These are phyloP conservation scores for Cisticola juncidis DNA, from an alignment of 2,113 vertebrate genomes.

Conservation along the genomic window DNA sequence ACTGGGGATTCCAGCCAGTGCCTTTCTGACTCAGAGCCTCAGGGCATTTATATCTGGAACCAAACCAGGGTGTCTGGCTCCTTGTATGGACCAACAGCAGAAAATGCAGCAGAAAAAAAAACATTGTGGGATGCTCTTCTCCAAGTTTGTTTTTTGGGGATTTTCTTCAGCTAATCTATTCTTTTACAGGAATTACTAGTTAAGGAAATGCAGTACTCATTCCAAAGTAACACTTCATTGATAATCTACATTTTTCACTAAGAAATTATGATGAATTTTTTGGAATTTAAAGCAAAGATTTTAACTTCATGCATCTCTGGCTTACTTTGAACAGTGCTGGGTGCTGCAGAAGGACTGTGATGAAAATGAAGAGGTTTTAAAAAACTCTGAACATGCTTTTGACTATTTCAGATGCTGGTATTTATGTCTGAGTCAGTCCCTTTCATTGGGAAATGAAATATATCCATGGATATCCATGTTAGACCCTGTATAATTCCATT, in stretches of 20 bases:
- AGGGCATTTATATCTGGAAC: background rate
- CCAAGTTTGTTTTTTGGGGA: background rate
- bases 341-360: background rate
- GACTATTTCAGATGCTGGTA: background rate
- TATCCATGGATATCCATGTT: background rate
- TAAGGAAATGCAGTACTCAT: background rate
- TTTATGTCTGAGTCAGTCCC: background rate
- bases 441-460: background rate
- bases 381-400: background rate
- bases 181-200: background rate
- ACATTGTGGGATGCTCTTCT: background rate
- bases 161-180: background rate
- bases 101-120: background rate
- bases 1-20: background rate
- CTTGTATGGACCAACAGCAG: background rate
- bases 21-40: background rate
- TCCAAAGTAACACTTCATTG: background rate
- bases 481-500: background rate
- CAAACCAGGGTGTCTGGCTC: background rate
- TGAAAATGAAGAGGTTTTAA: background rate
- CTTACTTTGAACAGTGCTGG: background rate
- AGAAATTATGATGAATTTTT: rapidly evolving
- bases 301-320: background rate
- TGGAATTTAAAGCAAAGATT: background rate
- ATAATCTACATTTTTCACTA: background rate